These are phyloP conservation scores for Tautogolabrus adspersus DNA, from an alignment of 2,113 vertebrate species.

Conservation along the genomic window DNA sequence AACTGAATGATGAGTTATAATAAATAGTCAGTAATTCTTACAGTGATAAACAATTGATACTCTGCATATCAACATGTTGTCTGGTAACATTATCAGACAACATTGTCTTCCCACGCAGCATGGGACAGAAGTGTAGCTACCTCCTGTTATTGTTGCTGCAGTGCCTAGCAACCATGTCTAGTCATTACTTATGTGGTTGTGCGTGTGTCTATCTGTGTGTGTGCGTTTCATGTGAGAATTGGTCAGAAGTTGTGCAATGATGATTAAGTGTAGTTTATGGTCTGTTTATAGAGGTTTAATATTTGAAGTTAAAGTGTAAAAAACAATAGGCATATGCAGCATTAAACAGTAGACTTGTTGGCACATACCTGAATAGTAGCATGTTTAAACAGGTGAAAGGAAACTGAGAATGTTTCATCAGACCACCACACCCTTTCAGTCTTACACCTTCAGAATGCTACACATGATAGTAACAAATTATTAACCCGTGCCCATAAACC, in stretches of 20 bases:
- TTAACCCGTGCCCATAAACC: constrained; percentile 49
- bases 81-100: constrained; percentile 15
- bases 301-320: no score
- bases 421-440: constrained; percentile 27
- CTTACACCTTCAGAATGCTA: background rate
- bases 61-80: no score
- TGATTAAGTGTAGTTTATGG: background rate
- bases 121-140: background rate
- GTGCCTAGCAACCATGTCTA: constrained; percentile 61
- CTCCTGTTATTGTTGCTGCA: constrained; percentile 51
- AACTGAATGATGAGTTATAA: no score
- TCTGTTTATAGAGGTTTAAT: no score
- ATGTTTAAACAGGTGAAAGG: constrained; percentile 53
- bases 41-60: no score
- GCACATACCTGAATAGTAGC: constrained; percentile 16
- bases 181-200: constrained; percentile 1
- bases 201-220: no score
- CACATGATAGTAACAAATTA: constrained; percentile 57
- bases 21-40: no score
- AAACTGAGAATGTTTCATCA: constrained; percentile 31
- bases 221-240: background rate
- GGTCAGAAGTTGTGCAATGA: constrained; percentile 1
- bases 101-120: constrained; percentile 24
- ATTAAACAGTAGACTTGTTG: background rate
- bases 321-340: background rate